phyloP scores from a whole-genome alignment of 92 coral and sea anemone genomes.

The Blastomussa wellsi region DNA sequence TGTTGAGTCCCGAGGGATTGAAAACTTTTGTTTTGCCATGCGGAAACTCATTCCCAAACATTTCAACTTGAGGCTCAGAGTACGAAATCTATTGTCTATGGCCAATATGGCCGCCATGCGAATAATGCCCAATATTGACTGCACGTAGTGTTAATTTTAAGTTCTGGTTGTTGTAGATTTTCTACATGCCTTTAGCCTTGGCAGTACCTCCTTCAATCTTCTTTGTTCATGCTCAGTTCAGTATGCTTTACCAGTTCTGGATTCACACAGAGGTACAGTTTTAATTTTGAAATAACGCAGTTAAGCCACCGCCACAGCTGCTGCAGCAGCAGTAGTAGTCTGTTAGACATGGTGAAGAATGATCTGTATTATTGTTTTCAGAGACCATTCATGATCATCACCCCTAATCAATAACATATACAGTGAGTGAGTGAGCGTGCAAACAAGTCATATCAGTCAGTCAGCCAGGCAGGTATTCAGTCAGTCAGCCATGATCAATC shows the following conservation, averaged over 20 bases:
- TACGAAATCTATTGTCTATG: too few species aligned
- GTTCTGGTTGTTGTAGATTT: constrained; percentile 34
- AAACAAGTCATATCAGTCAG: neutral
- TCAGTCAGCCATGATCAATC: neutral
- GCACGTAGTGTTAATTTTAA: neutral
- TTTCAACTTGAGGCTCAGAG: too few species aligned
- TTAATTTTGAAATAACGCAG: too few species aligned
- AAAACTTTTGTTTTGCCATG: too few species aligned
- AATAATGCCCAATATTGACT: neutral
- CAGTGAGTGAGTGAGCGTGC: neutral
- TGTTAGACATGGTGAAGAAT: too few species aligned
- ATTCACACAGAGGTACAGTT: constrained; percentile 86
- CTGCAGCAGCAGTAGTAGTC: too few species aligned
- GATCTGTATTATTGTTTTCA: too few species aligned
- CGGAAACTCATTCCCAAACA: too few species aligned
- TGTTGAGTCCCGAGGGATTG: too few species aligned
- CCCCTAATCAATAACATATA: neutral
- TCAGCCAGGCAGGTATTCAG: neutral
- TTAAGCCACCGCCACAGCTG: too few species aligned
- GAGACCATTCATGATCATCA: too few species aligned
- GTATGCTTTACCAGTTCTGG: constrained; percentile 90
- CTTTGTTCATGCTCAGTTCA: constrained; percentile 86
- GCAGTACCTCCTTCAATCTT: constrained; percentile 84
- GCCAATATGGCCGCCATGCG: too few species aligned
- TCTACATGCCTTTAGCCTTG: constrained; percentile 73